Base-by-base conservation (phyloP, 1,140 invertebrate genomes). In the Neodiprion pinetum region DNA sequence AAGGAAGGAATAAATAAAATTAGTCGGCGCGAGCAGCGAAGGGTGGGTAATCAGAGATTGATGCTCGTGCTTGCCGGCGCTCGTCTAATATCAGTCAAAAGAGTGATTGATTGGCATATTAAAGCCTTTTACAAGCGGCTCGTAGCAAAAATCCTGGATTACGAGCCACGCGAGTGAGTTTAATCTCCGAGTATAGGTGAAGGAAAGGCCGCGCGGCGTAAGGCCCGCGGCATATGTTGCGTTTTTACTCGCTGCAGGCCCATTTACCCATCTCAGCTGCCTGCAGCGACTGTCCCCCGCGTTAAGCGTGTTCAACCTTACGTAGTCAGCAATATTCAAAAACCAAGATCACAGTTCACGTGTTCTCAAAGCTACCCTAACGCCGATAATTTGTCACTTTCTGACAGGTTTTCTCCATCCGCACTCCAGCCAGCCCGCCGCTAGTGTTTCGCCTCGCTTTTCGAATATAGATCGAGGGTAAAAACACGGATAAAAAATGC, bases 11-110 rank as follows among this genome's bases (percentile, higher is more conserved):
- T 71, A 71, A 71, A 71, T 47, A 48, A 50, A 47, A 47, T 48
- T 48, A 50, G 7, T 48, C 14, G 8, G 48, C 40, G 48, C 7
- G 73, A 69, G 50, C 68, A 65, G 11, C 67, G 74, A 69, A 70
- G 72, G 76, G 72, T 76, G 72, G 75, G 78, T 81, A 81, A 81
- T 81, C 78, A 81, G 77, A 81, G 80, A 81, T 81, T 74, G 80
- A 81, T 81, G 80, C 75, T 47, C 48, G 71, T 40, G 67, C 69
- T 67, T 72, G 71, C 67, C 79, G 66, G n/a, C 61, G 49, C 75
- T 78, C 74, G 75, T 81, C 50, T 80, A 79, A 79, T 79, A 81
- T 80, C 80, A 81, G 76, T 81, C 78, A 74, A 70, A 75, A 70
- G 72, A 66, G 72, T 81, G 80, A 81, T 81, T 79, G 80, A 81